Conservation (phyloP, 2,113 vertebrate species). For the Bufo gargarizans region DNA sequence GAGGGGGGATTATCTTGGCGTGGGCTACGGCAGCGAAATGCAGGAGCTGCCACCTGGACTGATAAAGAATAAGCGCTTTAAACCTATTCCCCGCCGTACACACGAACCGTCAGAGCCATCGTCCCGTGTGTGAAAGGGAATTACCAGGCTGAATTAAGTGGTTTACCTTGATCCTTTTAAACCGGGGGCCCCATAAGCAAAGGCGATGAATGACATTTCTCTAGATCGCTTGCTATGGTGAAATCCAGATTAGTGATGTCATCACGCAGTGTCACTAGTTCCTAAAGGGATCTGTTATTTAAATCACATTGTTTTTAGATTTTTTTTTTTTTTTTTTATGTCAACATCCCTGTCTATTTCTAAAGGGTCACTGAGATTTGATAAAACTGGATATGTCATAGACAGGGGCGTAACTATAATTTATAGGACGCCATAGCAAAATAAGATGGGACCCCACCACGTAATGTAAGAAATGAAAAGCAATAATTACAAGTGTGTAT, state of each 20-base stretch:
- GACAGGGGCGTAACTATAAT: too few species aligned
- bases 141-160: constrained; percentile 35
- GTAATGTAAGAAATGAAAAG: too few species aligned
- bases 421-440: too few species aligned
- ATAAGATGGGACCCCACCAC: too few species aligned
- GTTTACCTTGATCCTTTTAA: constrained; percentile 37
- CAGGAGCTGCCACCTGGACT: constrained; percentile 41
- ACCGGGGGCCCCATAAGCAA: background rate
- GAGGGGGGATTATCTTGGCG: constrained; percentile 47
- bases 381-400: too few species aligned
- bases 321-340: too few species aligned
- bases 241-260: background rate
- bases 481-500: too few species aligned
- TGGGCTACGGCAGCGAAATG: constrained; percentile 1
- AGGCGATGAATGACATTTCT: background rate
- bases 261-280: background rate
- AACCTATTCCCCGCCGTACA: constrained; percentile 17
- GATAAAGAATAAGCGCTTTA: constrained; percentile 59
- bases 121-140: constrained; percentile 11
- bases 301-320: too few species aligned
- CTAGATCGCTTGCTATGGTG: background rate
- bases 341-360: too few species aligned
- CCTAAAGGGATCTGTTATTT: too few species aligned
- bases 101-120: fast-evolving
- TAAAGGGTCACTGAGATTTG: too few species aligned